A percentile compares a stretch with the other conserved stretches of the same genome.
phyloP scores from a whole-genome alignment of 2,797 vertebrate genomes.

The Enteromius trimaculatus region DNA sequence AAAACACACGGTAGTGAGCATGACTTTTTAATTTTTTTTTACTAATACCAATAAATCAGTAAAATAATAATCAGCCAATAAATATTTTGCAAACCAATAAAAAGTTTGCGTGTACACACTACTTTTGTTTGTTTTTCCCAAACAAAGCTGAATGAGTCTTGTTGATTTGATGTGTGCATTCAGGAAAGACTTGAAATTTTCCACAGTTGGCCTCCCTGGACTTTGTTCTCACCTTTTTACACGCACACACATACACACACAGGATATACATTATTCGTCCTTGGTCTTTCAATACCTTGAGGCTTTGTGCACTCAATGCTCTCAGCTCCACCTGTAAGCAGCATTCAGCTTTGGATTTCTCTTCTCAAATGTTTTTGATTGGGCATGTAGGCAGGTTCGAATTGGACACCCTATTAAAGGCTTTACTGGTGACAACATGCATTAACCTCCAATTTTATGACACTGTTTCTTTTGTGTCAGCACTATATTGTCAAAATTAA shows the following conservation, averaged over 20 bases:
- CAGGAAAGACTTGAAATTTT: neutral
- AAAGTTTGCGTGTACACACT: neutral
- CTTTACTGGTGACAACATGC: conserved; percentile 22
- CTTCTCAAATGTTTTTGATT: conserved; percentile 38
- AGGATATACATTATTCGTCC: conserved; percentile 16
- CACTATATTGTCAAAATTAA: neutral
- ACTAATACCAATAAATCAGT: neutral
- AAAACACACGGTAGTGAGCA: neutral
- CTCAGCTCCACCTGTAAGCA: conserved; percentile 31
- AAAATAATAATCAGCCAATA: neutral
- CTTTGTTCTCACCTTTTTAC: conserved; percentile 21
- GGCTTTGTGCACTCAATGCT: neutral
- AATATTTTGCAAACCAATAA: neutral
- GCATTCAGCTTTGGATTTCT: conserved; percentile 30
- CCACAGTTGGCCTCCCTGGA: conserved; percentile 9
- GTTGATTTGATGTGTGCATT: conserved; percentile 7
- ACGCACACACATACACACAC: too few species aligned
- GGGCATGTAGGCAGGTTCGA: neutral
- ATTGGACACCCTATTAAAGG: conserved; percentile 13
- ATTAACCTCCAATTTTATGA: conserved; percentile 22
- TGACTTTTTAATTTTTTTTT: neutral
- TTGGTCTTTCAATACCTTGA: neutral
- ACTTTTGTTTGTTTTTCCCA: neutral
- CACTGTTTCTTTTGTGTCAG: neutral
- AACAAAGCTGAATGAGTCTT: neutral